Percentiles rank a stretch among this genome's conserved stretches.
Conservation (phyloP, 2,888 invertebrate species). For the Eilema sororculum region DNA sequence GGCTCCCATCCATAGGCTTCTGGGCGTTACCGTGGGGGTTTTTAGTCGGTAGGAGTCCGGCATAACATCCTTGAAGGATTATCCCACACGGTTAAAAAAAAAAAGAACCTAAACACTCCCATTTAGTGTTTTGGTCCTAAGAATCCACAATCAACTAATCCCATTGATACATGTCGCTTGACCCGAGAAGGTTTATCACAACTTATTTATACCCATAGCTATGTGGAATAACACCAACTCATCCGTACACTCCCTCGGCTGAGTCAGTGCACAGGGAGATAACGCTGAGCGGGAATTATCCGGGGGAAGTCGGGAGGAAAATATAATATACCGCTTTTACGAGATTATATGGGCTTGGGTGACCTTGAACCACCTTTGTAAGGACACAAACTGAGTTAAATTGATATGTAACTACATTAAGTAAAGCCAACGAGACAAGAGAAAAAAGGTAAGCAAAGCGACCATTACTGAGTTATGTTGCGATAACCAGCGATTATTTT, state of each 20-base stretch:
- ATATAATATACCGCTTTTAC: not conserved
- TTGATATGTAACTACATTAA: not conserved
- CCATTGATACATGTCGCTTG: not conserved
- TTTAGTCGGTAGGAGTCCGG: too few species aligned
- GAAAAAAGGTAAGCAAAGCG: too few species aligned
- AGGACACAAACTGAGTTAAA: not conserved
- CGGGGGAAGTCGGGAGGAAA: slow-evolving; percentile 7
- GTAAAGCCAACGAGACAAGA: too few species aligned
- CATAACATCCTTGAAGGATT: too few species aligned
- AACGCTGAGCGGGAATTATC: slow-evolving; percentile 5
- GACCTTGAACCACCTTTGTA: not conserved
- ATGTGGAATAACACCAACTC: not conserved
- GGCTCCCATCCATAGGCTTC: too few species aligned
- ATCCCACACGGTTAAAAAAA: too few species aligned
- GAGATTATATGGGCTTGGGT: not conserved
- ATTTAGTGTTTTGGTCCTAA: too few species aligned
- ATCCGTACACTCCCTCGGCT: not conserved
- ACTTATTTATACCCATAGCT: not conserved
- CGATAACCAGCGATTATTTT: too few species aligned
- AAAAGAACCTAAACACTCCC: too few species aligned
- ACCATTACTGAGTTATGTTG: too few species aligned
- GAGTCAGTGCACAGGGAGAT: not conserved
- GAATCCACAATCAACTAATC: not conserved
- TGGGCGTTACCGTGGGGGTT: too few species aligned
- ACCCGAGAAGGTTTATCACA: not conserved